Evolutionary conservation across 2,113 vertebrate species (phyloP).

Genomic region (Prietella phreatophila): DNA sequence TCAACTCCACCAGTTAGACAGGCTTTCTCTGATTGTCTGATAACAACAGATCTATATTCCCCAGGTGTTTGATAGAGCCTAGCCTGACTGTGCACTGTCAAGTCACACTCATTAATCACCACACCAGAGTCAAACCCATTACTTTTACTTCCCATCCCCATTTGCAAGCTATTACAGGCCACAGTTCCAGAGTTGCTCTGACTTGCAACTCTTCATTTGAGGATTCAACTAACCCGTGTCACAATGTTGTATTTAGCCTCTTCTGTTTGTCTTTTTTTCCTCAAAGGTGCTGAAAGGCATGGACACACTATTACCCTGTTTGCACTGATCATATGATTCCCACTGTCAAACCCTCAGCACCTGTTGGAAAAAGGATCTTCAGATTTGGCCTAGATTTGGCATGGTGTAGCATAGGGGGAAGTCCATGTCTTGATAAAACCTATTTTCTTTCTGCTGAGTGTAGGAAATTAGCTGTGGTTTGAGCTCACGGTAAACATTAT

Average conservation of each 20-base stretch:
- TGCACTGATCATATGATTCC: conserved; percentile 58
- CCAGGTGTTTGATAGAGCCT: conserved; percentile 68
- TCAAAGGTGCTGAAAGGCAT: conserved; percentile 66
- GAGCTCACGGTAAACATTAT: conserved; percentile 45
- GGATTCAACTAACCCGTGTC: conserved; percentile 54
- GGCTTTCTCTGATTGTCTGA: conserved; percentile 64
- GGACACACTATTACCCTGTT: conserved; percentile 60
- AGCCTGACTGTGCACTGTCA: conserved; percentile 64
- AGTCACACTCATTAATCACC: conserved; percentile 76
- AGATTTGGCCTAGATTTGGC: conserved; percentile 4
- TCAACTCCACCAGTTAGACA: conserved; percentile 43
- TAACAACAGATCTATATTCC: conserved; percentile 56
- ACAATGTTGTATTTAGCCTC: conserved; percentile 66
- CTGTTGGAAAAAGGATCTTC: conserved; percentile 46
- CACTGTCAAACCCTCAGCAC: conserved; percentile 55
- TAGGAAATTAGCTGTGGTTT: conserved; percentile 16
- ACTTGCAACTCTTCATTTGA: conserved; percentile 46
- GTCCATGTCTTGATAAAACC: neutral
- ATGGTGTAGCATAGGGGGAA: neutral
- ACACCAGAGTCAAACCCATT: conserved; percentile 63
- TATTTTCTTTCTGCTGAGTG: neutral
- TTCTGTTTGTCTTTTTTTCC: conserved; percentile 56
- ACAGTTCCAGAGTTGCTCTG: conserved; percentile 54
- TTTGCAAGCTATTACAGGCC: conserved; percentile 72
- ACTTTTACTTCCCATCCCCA: conserved; percentile 61